A percentile compares a stretch with the other conserved stretches of the same genome.
These are phyloP conservation scores for Vicugna pacos DNA, from an alignment of 2,113 vertebrate genomes.

Conservation along the genomic window DNA sequence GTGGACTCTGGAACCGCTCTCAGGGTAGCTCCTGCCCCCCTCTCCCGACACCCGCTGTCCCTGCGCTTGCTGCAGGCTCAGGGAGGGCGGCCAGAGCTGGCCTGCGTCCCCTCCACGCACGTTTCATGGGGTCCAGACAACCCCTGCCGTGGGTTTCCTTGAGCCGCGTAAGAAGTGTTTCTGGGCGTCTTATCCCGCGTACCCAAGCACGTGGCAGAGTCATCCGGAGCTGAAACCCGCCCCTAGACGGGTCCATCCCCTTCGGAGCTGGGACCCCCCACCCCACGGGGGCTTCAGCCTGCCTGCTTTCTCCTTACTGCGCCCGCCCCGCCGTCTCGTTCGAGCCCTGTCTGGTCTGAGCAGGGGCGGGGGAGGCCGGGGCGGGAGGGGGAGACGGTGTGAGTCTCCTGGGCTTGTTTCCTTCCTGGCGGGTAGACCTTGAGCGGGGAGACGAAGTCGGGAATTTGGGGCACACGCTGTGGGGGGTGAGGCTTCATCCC, in stretches of 20 bases:
- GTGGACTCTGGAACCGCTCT: no score
- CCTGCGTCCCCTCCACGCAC: no score
- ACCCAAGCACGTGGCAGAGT: background rate
- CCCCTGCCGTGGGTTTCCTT: no score
- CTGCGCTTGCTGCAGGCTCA: background rate
- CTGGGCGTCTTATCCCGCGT: rapidly evolving
- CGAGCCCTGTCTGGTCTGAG: background rate
- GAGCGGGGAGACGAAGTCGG: background rate
- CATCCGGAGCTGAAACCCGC: background rate
- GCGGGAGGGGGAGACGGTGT: no score
- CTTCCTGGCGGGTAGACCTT: background rate
- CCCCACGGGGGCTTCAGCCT: rapidly evolving
- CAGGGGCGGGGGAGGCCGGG: background rate
- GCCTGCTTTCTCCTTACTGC: background rate
- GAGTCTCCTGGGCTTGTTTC: background rate
- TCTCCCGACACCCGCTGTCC: no score
- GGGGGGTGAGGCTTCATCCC: no score
- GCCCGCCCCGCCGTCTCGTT: background rate
- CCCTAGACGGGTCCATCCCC: background rate
- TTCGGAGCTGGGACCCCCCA: background rate
- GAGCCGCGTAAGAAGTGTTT: background rate
- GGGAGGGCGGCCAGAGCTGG: no score
- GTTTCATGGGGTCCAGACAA: no score
- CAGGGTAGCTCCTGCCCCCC: background rate
- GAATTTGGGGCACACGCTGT: background rate